Base-by-base conservation (phyloP, 2,888 invertebrate species). In the Lepetodrilus schrolli region DNA sequence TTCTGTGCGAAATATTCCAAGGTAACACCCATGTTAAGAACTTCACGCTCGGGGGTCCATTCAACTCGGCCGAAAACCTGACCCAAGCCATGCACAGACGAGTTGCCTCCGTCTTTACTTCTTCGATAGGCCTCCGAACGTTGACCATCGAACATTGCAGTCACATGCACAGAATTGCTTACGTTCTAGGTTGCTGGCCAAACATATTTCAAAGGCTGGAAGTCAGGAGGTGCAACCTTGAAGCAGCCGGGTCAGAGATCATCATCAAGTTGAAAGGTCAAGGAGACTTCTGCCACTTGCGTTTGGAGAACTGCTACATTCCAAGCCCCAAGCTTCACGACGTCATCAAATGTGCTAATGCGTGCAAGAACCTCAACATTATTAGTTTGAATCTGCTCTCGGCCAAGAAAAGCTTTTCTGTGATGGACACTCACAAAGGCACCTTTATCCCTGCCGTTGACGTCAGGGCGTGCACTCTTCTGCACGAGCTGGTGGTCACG, bases 51-150 rank as follows among this genome's bases (percentile, higher is more conserved):
- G 76, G 77, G 17, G 80, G 78, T 0, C 80, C 80, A 0, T 74
- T 80, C 69, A 80, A 80, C 69, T 74, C 77, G 10, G 80, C 76
- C 0, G 76, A 80, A 69, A 80, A 80, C 49, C 70, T 79, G 26
- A 72, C 78, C 8, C 69, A 65, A 4, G 66, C 43, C 5, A 65
- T 73, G 38, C 80, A 78, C 68, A 72, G 68, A 34, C 47, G 74
- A 8, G 76, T 80, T 0, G 23, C 68, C 8, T 70, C 68, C 23
- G 70, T 75, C 0, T 79, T 79, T 58, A 37, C 50, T 23, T 8
- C 34, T 0, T 8, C 47, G 7, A 23, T 77, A 8, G 73, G 47
- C 0, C 66, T 80, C 21, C 48, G 71, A 37, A 77, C 50, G 8
- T 68, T 80, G n/a, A 51, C 73, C 13, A 70, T 80, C n/a, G 80